Evolutionary conservation across 1,140 invertebrate genomes (phyloP).

Genomic region (Atta cephalotes): DNA sequence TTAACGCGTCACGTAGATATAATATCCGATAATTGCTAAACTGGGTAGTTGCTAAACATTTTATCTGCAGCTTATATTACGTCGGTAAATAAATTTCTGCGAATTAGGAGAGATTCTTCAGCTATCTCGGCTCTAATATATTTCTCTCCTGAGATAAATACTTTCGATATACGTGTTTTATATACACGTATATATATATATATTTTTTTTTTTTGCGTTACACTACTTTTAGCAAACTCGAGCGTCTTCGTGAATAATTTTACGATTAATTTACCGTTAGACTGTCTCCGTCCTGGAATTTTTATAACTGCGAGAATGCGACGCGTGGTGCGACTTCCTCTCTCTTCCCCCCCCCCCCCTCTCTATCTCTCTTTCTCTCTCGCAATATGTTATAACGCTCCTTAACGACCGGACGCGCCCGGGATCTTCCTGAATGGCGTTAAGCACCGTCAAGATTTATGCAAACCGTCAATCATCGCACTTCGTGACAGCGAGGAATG

Average conservation of each 20-base stretch:
- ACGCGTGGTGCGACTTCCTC: constrained; percentile 1
- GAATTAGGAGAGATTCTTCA: constrained; percentile 19
- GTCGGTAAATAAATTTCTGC: constrained; percentile 62
- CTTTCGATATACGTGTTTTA: constrained; percentile 8
- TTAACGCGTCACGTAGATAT: constrained; percentile 55
- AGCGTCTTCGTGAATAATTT: not conserved
- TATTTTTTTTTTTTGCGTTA: not conserved
- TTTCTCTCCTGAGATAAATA: not conserved
- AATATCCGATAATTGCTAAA: constrained; percentile 51
- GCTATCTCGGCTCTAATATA: not conserved
- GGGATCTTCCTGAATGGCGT: constrained; percentile 64
- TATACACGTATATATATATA: too few relatives aligned
- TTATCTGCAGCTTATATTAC: constrained; percentile 28
- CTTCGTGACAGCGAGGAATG: constrained; percentile 43
- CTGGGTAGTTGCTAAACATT: constrained; percentile 40
- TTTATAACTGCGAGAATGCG: not conserved
- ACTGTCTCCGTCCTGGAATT: constrained; percentile 9
- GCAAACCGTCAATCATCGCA: constrained; percentile 64
- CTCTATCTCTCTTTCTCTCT: not conserved
- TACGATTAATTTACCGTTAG: constrained; percentile 14
- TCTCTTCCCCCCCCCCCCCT: too few relatives aligned
- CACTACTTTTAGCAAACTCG: not conserved
- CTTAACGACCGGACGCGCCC: constrained; percentile 56
- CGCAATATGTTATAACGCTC: constrained; percentile 42
- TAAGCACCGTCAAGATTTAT: constrained; percentile 68